phyloP scores from a whole-genome alignment of 2,797 vertebrate species.

The Sandelia bainsii region DNA sequence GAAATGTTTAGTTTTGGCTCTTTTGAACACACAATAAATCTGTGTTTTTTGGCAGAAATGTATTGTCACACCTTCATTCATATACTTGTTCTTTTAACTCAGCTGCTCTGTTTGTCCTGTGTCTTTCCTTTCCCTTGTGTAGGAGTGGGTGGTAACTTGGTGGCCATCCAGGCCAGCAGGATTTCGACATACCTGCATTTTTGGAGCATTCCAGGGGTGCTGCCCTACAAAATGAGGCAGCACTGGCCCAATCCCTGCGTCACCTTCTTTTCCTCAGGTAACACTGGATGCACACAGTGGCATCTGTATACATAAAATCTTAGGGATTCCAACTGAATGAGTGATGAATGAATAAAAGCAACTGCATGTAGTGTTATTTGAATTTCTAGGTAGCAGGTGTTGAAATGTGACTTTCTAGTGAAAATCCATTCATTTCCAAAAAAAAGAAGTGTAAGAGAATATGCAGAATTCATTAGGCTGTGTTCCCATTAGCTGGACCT shows the following conservation, averaged over 20 bases:
- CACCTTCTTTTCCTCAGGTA: slow-evolving; percentile 93
- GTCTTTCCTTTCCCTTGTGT: slow-evolving; percentile 19
- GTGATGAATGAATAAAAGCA: too few species aligned
- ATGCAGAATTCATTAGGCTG: too few species aligned
- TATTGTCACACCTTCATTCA: neutral
- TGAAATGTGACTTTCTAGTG: too few species aligned
- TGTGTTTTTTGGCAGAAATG: neutral
- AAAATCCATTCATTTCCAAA: too few species aligned
- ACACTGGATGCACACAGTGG: neutral
- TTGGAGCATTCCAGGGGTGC: slow-evolving; percentile 92
- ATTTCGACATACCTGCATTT: slow-evolving; percentile 96
- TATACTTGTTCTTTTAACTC: neutral
- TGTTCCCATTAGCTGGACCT: too few species aligned
- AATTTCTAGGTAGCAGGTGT: too few species aligned
- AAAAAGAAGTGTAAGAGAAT: too few species aligned
- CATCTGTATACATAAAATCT: neutral
- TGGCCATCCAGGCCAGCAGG: slow-evolving; percentile 96
- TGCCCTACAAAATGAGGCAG: slow-evolving; percentile 93
- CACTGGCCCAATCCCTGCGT: slow-evolving; percentile 92
- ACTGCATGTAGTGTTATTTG: too few species aligned
- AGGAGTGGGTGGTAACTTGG: slow-evolving; percentile 97
- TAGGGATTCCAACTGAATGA: too few species aligned
- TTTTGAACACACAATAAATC: neutral
- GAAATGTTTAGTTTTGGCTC: neutral
- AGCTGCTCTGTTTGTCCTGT: neutral